These are phyloP conservation scores for Cavia aperea DNA, from an alignment of 2,113 vertebrate genomes.

Conservation along the genomic window DNA sequence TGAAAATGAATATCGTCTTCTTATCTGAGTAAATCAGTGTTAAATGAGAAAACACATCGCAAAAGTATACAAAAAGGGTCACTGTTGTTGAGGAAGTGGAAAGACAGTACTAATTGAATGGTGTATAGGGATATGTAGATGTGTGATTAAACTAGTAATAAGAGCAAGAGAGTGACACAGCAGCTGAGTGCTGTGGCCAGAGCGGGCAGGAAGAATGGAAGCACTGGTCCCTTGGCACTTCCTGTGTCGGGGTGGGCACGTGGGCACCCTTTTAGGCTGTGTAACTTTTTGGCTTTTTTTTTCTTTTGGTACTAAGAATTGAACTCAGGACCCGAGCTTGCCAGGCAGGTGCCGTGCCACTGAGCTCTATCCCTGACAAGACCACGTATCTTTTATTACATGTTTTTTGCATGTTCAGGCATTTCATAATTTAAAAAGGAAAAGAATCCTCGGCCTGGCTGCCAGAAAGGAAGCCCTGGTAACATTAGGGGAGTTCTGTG, in stretches of 20 bases:
- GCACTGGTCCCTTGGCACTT: fast-evolving
- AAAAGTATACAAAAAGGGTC: neutral
- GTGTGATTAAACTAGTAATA: neutral
- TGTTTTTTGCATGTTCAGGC: neutral
- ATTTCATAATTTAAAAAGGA: neutral
- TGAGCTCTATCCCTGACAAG: neutral
- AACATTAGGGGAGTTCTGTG: neutral
- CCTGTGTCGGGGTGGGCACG: neutral
- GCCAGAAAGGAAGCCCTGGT: neutral
- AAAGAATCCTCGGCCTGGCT: neutral
- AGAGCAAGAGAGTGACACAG: neutral
- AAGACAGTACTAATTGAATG: neutral
- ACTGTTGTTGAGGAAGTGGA: neutral
- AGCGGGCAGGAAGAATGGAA: neutral
- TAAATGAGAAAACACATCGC: conserved; percentile 4
- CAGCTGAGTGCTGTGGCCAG: neutral
- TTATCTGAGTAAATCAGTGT: neutral
- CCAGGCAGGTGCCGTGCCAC: too few relatives aligned
- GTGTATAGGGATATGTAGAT: neutral
- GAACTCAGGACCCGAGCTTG: too few relatives aligned
- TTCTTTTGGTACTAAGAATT: too few relatives aligned
- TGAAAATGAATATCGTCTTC: neutral
- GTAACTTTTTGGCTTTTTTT: too few relatives aligned
- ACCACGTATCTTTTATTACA: neutral
- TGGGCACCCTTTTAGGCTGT: neutral